Conservation (phyloP, 2,888 invertebrate genomes). For the Ischnus inquisitorius region DNA sequence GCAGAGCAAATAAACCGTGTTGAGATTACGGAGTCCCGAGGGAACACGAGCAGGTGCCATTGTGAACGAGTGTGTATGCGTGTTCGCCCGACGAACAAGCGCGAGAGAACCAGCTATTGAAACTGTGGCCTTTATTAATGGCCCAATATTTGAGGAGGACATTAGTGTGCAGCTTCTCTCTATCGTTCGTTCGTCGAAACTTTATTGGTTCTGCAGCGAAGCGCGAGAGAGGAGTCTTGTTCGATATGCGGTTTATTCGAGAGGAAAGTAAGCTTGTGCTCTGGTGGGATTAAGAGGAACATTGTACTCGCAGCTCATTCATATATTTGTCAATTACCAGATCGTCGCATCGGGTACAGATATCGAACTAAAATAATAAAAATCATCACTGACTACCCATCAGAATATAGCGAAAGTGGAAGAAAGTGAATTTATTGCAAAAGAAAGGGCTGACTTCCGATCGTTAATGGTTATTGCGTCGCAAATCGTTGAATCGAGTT, state of each 20-base stretch:
- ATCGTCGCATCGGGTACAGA: background rate
- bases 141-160: slow-evolving; percentile 84
- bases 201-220: slow-evolving; percentile 76
- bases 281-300: background rate
- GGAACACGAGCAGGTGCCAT: slow-evolving; percentile 82
- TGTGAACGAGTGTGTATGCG: slow-evolving; percentile 63
- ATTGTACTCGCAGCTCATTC: background rate
- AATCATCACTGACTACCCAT: background rate
- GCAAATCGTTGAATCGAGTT: too few species aligned
- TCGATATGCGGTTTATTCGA: slow-evolving; percentile 47
- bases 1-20: slow-evolving; percentile 83
- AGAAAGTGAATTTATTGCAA: slow-evolving; percentile 29
- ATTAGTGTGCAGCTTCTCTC: slow-evolving; percentile 76
- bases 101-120: slow-evolving; percentile 79
- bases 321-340: background rate
- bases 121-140: slow-evolving; percentile 84
- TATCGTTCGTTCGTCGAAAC: slow-evolving; percentile 71
- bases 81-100: slow-evolving; percentile 63
- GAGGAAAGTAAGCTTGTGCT: slow-evolving; percentile 4
- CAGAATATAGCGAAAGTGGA: background rate
- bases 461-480: background rate
- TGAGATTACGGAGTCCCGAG: slow-evolving; percentile 83
- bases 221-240: slow-evolving; percentile 51
- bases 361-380: background rate
- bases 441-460: background rate